Evolutionary conservation across 1,140 invertebrate species (phyloP).

Genomic region (Parasteatoda tepidariorum): DNA sequence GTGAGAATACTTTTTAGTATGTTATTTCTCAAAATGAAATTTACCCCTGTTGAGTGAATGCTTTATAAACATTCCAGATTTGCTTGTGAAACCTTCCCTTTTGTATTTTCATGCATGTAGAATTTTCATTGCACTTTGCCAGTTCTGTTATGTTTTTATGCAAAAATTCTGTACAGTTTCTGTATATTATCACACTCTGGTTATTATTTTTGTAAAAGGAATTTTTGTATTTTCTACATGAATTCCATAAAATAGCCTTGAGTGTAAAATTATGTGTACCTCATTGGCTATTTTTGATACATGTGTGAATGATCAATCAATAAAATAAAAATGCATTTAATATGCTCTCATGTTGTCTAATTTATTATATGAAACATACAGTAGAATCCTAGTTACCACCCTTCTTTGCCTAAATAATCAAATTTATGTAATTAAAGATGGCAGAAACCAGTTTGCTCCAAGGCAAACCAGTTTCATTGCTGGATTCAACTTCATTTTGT

Average conservation of each 20-base stretch:
- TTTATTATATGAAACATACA: too few relatives aligned
- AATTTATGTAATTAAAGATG: too few relatives aligned
- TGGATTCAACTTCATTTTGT: too few relatives aligned
- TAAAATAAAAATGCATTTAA: slow-evolving; percentile 17
- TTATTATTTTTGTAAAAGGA: slow-evolving; percentile 54
- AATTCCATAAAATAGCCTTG: slow-evolving; percentile 47
- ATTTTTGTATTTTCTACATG: slow-evolving; percentile 48
- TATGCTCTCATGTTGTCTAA: too few relatives aligned
- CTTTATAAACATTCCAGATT: neutral
- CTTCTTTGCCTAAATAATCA: too few relatives aligned
- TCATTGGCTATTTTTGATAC: slow-evolving; percentile 49
- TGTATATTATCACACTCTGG: slow-evolving; percentile 39
- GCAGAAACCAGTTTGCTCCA: too few relatives aligned
- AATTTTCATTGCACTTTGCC: neutral
- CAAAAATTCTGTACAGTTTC: slow-evolving; percentile 43
- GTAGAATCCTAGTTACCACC: too few relatives aligned
- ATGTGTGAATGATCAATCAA: slow-evolving; percentile 41
- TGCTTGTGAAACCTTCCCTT: neutral
- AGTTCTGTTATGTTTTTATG: slow-evolving; percentile 19
- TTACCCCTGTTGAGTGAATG: too few relatives aligned
- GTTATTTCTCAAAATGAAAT: too few relatives aligned
- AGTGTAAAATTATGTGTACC: slow-evolving; percentile 1
- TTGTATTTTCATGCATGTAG: neutral
- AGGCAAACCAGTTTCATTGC: too few relatives aligned
- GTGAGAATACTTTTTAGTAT: too few relatives aligned